phyloP scores from a whole-genome alignment of 1,140 invertebrate genomes.

The Pseudomyrmex dendroicus region DNA sequence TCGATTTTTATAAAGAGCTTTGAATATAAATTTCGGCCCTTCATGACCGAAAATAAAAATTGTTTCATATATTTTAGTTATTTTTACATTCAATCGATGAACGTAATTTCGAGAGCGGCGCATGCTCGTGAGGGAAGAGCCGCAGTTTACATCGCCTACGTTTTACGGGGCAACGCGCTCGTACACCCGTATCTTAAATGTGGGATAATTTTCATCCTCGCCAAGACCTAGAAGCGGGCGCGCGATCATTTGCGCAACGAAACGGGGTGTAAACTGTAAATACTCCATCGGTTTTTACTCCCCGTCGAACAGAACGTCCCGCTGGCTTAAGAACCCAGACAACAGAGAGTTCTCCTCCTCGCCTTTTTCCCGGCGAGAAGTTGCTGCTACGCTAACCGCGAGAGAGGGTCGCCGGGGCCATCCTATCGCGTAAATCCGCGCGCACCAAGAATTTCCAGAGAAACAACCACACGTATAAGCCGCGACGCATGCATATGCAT shows the following conservation, averaged over 20 bases:
- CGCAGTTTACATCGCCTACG: neutral
- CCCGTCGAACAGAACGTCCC: neutral
- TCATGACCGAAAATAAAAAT: neutral
- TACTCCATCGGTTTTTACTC: conserved; percentile 33
- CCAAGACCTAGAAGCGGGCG: neutral
- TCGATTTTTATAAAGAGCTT: neutral
- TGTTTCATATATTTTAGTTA: conserved; percentile 22
- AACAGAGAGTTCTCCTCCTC: conserved; percentile 32
- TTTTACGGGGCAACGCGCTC: neutral
- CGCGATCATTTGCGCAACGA: conserved; percentile 46
- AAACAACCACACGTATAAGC: conserved; percentile 42
- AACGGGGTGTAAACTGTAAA: conserved; percentile 63
- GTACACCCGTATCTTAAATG: neutral
- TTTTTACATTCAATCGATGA: neutral
- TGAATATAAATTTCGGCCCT: neutral
- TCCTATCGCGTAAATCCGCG: conserved; percentile 71
- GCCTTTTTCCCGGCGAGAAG: neutral
- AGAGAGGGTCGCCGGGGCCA: conserved; percentile 60
- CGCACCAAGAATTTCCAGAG: conserved; percentile 69
- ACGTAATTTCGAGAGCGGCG: conserved; percentile 18
- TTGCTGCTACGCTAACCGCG: conserved; percentile 3
- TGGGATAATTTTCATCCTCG: conserved; percentile 37
- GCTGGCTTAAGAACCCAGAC: conserved; percentile 12
- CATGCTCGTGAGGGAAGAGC: neutral
- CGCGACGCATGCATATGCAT: conserved; percentile 70